A percentile compares a stretch with the other conserved stretches of the same genome.
phyloP scores from a whole-genome alignment of 2,888 invertebrate species.

The Synergus itoensis region DNA sequence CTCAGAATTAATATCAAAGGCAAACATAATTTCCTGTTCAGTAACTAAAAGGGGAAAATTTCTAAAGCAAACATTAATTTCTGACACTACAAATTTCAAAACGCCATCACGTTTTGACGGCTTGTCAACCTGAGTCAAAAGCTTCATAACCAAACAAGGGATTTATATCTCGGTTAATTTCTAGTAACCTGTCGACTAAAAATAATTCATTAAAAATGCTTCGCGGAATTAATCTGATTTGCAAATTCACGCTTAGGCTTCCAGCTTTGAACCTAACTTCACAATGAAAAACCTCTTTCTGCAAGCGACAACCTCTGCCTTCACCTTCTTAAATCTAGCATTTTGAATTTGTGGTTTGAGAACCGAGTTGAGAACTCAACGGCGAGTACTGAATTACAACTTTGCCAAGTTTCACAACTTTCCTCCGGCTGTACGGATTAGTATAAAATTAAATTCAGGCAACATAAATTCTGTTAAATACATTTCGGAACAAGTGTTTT shows the following conservation, averaged over 20 bases:
- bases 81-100: not conserved
- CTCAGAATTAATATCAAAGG: not conserved
- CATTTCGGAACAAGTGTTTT: conserved; percentile 16
- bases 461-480: conserved; percentile 28
- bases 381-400: conserved; percentile 14
- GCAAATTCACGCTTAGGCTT: conserved; percentile 2
- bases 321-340: conserved; percentile 26
- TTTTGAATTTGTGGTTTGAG: conserved; percentile 13
- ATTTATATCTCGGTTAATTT: not conserved
- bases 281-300: conserved; percentile 21
- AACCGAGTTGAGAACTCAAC: conserved; percentile 15
- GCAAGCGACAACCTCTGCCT: conserved; percentile 8
- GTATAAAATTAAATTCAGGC: conserved; percentile 27
- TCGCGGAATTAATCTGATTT: not conserved
- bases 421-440: conserved; percentile 14
- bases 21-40: not conserved
- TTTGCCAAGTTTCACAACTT: conserved; percentile 32
- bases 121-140: not conserved
- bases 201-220: not conserved
- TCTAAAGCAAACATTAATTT: not conserved
- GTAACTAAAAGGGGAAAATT: not conserved
- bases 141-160: not conserved
- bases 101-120: not conserved
- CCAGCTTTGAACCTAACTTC: conserved; percentile 4
- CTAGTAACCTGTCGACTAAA: not conserved